Percentiles rank a stretch among this genome's conserved stretches.
phyloP scores from a whole-genome alignment of 2,797 vertebrate genomes.

The Poeciliopsis presidionis region DNA sequence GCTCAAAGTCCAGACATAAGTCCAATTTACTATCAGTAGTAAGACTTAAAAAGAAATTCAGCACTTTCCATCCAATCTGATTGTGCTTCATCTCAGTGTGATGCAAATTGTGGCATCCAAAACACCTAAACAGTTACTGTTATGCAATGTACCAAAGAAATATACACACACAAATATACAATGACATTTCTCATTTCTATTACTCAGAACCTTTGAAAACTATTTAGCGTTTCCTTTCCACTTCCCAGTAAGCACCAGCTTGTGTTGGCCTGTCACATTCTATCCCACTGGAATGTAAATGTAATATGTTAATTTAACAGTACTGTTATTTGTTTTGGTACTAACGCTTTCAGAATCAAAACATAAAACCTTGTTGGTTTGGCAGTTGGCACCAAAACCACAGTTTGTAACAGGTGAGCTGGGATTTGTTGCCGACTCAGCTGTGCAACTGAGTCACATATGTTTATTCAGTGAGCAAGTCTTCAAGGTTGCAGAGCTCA shows the following conservation, averaged over 20 bases:
- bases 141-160: not conserved
- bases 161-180: not conserved
- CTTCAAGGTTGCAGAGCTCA: conserved; percentile 18
- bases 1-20: not conserved
- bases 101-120: not conserved
- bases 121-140: not conserved
- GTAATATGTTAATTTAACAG: not conserved
- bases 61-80: not conserved
- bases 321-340: not conserved
- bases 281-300: not conserved
- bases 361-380: conserved; percentile 10
- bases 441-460: conserved; percentile 9
- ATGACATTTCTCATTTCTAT: not conserved
- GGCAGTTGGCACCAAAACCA: conserved; percentile 17
- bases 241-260: not conserved
- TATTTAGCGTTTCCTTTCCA: not conserved
- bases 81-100: not conserved
- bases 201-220: not conserved
- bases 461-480: conserved; percentile 41
- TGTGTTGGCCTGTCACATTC: not conserved
- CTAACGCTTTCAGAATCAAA: not conserved
- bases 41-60: not conserved
- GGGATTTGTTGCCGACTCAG: conserved; percentile 43
- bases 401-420: conserved; percentile 34
- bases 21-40: not conserved